phyloP scores from a whole-genome alignment of 2,797 vertebrate species.

The Gephyroberyx darwinii region DNA sequence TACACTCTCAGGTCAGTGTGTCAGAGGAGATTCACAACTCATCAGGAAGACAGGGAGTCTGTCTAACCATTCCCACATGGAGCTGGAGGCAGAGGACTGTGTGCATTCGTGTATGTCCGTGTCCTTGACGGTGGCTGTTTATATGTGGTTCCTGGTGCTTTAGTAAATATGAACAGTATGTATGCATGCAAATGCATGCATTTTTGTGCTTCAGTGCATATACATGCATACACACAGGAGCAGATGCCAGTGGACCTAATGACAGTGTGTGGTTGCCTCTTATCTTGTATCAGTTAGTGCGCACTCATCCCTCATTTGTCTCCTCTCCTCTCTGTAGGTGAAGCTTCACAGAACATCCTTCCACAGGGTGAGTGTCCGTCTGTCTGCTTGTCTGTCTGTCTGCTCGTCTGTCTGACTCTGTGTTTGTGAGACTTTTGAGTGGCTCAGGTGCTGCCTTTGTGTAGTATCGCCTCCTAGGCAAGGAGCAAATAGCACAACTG shows the following conservation, averaged over 20 bases:
- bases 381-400: conserved; percentile 26
- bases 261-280: conserved; percentile 4
- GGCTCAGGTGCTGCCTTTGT: conserved; percentile 31
- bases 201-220: background rate
- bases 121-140: background rate
- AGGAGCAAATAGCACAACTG: background rate
- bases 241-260: background rate
- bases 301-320: conserved; percentile 47
- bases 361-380: conserved; percentile 68
- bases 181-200: background rate
- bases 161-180: background rate
- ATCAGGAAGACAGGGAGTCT: conserved; percentile 38
- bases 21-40: conserved; percentile 61
- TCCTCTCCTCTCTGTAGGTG: conserved; percentile 64
- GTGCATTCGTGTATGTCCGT: conserved; percentile 11
- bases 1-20: conserved; percentile 49
- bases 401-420: background rate
- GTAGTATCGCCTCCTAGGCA: conserved; percentile 35
- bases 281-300: conserved; percentile 39
- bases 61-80: conserved; percentile 56
- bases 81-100: conserved; percentile 26
- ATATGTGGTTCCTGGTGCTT: background rate
- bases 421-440: background rate
- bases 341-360: conserved; percentile 67
- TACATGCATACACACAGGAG: background rate